These are phyloP conservation scores for Invenusta paracnida DNA, from an alignment of 2,888 invertebrate species.

Conservation along the genomic window DNA sequence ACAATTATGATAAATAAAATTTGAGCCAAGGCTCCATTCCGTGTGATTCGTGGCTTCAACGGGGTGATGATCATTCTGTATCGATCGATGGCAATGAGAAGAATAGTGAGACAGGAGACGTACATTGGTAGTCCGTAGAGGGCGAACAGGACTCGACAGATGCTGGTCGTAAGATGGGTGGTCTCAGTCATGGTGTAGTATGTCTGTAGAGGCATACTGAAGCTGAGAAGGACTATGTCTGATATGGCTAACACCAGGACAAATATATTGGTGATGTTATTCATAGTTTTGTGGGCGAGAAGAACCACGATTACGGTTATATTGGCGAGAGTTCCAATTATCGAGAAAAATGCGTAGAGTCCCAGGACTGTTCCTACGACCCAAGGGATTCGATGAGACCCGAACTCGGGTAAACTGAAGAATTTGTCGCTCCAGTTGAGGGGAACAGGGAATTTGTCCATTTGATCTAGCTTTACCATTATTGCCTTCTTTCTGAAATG, in stretches of 20 bases:
- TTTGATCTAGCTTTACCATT: no score
- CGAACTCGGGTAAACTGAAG: no score
- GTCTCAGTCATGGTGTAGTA: neutral
- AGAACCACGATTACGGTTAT: constrained; percentile 36
- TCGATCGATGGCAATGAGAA: constrained; percentile 43
- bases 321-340: constrained; percentile 38
- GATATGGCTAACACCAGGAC: constrained; percentile 36
- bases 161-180: neutral
- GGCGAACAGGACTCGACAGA: constrained; percentile 35
- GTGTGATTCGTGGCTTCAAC: constrained; percentile 23
- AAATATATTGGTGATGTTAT: constrained; percentile 43
- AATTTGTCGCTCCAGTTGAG: no score
- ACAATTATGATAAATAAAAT: constrained; percentile 20
- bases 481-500: no score
- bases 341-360: neutral
- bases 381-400: neutral
- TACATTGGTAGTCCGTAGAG: constrained; percentile 42
- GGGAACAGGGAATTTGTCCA: no score
- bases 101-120: constrained; percentile 39
- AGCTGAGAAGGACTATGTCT: constrained; percentile 36
- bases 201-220: constrained; percentile 36
- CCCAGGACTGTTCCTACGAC: neutral
- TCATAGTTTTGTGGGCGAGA: neutral
- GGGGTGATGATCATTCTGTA: constrained; percentile 42
- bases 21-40: neutral